Evolutionary conservation across 1,140 invertebrate species (phyloP).

Genomic region (Patella vulgata): DNA sequence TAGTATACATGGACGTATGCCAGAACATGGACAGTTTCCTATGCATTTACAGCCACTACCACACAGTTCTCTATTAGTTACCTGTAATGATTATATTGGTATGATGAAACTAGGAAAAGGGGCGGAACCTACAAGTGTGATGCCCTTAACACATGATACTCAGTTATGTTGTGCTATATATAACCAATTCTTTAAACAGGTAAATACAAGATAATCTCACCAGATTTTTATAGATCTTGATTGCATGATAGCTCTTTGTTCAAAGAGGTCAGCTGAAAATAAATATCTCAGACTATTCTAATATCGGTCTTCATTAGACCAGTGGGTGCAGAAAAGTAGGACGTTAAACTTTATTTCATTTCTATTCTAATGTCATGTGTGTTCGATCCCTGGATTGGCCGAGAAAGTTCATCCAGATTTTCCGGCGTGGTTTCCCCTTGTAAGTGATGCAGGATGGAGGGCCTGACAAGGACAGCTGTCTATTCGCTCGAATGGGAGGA

Average conservation of each 20-base stretch:
- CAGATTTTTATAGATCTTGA: not conserved
- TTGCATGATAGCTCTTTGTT: not conserved
- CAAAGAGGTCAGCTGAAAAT: no score
- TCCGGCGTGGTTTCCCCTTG: no score
- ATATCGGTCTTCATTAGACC: no score
- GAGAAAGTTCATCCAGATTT: no score
- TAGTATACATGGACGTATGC: constrained; percentile 61
- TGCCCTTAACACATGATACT: constrained; percentile 57
- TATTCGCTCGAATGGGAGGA: no score
- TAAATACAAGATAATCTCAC: constrained; percentile 25
- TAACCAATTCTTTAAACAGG: constrained; percentile 64
- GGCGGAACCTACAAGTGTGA: constrained; percentile 29
- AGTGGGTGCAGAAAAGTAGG: no score
- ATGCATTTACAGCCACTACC: constrained; percentile 55
- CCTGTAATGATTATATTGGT: constrained; percentile 65
- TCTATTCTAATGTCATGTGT: no score
- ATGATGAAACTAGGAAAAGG: constrained; percentile 57
- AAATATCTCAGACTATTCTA: no score
- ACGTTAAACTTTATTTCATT: no score
- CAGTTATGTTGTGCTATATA: constrained; percentile 64
- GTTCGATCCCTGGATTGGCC: no score
- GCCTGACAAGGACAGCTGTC: no score
- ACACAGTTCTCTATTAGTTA: constrained; percentile 56
- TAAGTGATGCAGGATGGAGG: no score
- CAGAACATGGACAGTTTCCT: constrained; percentile 65